phyloP scores from a whole-genome alignment of 2,113 vertebrate species.

The Malurus melanocephalus region DNA sequence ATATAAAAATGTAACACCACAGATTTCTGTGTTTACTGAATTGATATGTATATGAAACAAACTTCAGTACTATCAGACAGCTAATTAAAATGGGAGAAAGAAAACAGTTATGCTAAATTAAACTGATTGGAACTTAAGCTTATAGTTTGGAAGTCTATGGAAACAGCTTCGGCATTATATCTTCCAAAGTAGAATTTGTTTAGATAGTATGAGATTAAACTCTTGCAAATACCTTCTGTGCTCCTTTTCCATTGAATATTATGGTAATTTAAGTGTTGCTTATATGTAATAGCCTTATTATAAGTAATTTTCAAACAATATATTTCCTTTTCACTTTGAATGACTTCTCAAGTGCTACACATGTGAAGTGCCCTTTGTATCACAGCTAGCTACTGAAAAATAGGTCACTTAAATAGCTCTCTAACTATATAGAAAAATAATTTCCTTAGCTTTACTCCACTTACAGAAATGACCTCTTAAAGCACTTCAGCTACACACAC shows the following conservation, averaged over 20 bases:
- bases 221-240: not conserved
- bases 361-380: not conserved
- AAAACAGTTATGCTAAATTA: slow-evolving; percentile 44
- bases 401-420: not conserved
- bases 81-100: slow-evolving; percentile 54
- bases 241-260: not conserved
- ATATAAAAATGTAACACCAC: slow-evolving; percentile 58
- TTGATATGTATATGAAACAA: slow-evolving; percentile 63
- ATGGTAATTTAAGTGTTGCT: not conserved
- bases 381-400: not conserved
- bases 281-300: not conserved
- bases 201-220: not conserved
- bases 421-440: not conserved
- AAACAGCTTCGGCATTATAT: not conserved
- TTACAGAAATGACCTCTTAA: not conserved
- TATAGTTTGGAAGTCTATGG: not conserved
- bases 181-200: not conserved
- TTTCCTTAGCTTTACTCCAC: not conserved
- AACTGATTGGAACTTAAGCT: slow-evolving; percentile 11
- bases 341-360: not conserved
- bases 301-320: not conserved
- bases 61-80: slow-evolving; percentile 47
- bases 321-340: not conserved
- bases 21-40: slow-evolving; percentile 66
- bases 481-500: not conserved